phyloP scores from a whole-genome alignment of 2,888 invertebrate genomes.

The Drosophila quinaria region DNA sequence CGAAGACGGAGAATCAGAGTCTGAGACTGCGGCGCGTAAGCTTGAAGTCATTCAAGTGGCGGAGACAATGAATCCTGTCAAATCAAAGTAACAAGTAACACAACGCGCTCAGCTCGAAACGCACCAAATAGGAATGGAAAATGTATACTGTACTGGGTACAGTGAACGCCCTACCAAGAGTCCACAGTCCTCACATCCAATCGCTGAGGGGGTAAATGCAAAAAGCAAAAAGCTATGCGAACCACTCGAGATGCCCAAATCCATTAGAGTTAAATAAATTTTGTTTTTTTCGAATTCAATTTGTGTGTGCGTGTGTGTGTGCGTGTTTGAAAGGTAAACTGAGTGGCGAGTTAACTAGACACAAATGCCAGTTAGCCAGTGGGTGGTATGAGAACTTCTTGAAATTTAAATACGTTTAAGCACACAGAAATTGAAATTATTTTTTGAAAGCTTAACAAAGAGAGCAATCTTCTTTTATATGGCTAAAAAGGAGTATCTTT shows the following conservation, averaged over 20 bases:
- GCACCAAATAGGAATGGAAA: conserved; percentile 34
- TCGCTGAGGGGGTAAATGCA: neutral
- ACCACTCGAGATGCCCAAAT: conserved; percentile 72
- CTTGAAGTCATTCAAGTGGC: conserved; percentile 77
- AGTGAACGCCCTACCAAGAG: conserved; percentile 3
- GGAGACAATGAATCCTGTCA: conserved; percentile 81
- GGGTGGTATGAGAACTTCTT: conserved; percentile 48
- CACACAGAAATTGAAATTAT: neutral
- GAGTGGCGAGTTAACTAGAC: conserved; percentile 58
- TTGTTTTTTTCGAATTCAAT: conserved; percentile 72
- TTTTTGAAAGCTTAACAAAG: neutral
- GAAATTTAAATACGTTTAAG: neutral
- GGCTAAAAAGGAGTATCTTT: too few species aligned
- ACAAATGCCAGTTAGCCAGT: conserved; percentile 42
- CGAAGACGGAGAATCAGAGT: conserved; percentile 1
- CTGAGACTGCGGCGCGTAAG: conserved; percentile 62
- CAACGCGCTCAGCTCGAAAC: conserved; percentile 44
- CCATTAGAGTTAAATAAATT: conserved; percentile 79
- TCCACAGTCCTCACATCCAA: neutral
- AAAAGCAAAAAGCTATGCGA: conserved; percentile 30
- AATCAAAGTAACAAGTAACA: conserved; percentile 73
- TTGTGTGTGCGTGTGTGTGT: conserved; percentile 57
- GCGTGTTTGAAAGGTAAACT: conserved; percentile 32
- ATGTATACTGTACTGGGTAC: neutral
- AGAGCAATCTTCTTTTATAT: neutral